Evolutionary conservation across 2,797 vertebrate species (phyloP).

Genomic region (Pteropus rufus): DNA sequence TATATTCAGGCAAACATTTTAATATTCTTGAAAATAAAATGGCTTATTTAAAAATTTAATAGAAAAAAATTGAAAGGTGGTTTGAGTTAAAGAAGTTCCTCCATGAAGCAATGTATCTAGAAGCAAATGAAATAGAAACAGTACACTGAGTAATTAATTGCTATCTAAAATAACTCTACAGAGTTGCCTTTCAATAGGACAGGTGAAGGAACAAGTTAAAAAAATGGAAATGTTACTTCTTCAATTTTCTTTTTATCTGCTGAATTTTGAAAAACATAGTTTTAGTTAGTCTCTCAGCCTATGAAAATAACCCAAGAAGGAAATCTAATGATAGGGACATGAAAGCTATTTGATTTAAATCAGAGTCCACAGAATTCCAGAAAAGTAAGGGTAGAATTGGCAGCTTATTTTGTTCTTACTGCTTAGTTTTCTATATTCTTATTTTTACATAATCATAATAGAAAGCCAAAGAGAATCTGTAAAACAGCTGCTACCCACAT

Average conservation of each 20-base stretch:
- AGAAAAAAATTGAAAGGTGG: background rate
- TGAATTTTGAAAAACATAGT: constrained; percentile 27
- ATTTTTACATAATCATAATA: constrained; percentile 20
- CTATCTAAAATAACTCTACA: background rate
- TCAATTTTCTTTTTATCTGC: background rate
- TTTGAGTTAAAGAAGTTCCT: background rate
- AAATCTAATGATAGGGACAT: background rate
- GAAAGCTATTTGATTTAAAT: constrained; percentile 15
- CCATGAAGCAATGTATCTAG: background rate
- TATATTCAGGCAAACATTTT: background rate
- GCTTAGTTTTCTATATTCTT: constrained; percentile 44
- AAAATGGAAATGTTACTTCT: background rate
- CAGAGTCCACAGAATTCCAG: constrained; percentile 26
- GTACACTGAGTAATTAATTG: background rate
- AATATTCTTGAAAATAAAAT: background rate
- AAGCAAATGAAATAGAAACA: background rate
- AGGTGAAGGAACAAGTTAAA: background rate
- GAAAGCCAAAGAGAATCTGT: constrained; percentile 62
- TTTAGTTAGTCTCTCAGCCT: background rate
- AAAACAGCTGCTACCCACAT: constrained; percentile 40
- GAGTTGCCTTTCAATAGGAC: background rate
- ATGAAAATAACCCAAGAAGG: background rate
- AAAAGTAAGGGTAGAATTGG: constrained; percentile 8
- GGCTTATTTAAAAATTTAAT: background rate
- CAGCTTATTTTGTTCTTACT: background rate